Evolutionary conservation across 2,888 invertebrate species (phyloP).

Genomic region (Drosophila mimetica): DNA sequence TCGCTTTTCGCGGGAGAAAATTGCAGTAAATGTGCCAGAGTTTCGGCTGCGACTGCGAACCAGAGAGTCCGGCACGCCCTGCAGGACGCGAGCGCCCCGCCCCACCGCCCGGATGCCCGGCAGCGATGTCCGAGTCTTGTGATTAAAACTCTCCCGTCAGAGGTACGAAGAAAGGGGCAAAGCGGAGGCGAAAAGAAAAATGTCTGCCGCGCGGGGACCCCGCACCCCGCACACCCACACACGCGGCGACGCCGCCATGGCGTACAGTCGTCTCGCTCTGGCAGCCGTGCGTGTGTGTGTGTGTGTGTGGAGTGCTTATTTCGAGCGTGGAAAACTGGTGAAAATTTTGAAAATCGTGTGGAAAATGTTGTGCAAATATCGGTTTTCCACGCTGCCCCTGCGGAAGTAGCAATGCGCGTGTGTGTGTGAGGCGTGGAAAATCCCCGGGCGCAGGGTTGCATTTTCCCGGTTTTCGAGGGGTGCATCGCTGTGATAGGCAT

Average conservation of each 20-base stretch:
- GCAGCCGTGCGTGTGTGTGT: slow-evolving; percentile 18
- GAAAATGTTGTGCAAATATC: slow-evolving; percentile 3
- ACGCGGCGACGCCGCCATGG: slow-evolving; percentile 82
- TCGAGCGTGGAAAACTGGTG: slow-evolving; percentile 15
- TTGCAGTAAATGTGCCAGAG: slow-evolving; percentile 59
- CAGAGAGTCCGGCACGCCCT: slow-evolving; percentile 51
- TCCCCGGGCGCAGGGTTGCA: slow-evolving; percentile 54
- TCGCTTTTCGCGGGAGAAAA: too few species aligned
- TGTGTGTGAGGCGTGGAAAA: slow-evolving; percentile 24
- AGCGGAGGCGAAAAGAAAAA: slow-evolving; percentile 75
- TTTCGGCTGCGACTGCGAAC: slow-evolving; percentile 44
- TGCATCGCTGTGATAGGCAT: slow-evolving; percentile 41
- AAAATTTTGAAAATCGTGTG: slow-evolving; percentile 34
- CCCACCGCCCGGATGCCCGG: slow-evolving; percentile 86
- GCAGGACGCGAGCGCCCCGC: slow-evolving; percentile 70
- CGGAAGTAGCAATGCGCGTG: background rate
- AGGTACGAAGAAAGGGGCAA: slow-evolving; percentile 84
- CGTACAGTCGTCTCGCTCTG: slow-evolving; percentile 80
- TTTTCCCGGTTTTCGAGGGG: slow-evolving; percentile 4
- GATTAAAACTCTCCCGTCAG: slow-evolving; percentile 86
- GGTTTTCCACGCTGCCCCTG: background rate
- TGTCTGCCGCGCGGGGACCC: slow-evolving; percentile 52
- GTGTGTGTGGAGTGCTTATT: slow-evolving; percentile 45
- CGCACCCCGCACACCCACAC: slow-evolving; percentile 51
- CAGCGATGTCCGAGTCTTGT: slow-evolving; percentile 85